Percentiles rank a stretch among this genome's conserved stretches.
These are phyloP conservation scores for Trichonephila inaurata DNA, from an alignment of 1,140 invertebrate genomes.

Conservation along the genomic window DNA sequence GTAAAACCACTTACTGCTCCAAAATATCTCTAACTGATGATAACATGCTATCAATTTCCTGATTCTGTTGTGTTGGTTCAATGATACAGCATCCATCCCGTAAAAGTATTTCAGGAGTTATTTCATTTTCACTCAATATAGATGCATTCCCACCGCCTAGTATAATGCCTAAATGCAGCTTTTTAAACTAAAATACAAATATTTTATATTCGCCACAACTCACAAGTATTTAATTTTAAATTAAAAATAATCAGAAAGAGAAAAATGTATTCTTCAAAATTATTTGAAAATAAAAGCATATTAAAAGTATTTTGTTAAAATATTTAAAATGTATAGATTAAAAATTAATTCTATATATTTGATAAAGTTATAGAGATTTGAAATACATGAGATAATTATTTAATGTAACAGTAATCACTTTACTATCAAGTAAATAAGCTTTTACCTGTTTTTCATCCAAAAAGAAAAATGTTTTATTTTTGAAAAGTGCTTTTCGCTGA, in stretches of 20 bases:
- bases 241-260: background rate
- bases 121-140: background rate
- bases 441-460: slow-evolving; percentile 83
- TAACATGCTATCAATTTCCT: background rate
- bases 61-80: slow-evolving; percentile 18
- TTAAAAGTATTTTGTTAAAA: background rate
- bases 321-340: background rate
- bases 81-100: slow-evolving; percentile 51
- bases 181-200: slow-evolving; percentile 66
- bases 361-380: background rate
- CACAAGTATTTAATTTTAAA: background rate
- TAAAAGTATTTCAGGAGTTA: slow-evolving; percentile 14
- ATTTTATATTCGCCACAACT: background rate
- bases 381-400: no score
- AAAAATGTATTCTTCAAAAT: background rate
- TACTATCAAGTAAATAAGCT: no score
- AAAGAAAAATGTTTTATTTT: slow-evolving; percentile 85
- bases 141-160: slow-evolving; percentile 54
- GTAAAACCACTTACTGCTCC: slow-evolving; percentile 31
- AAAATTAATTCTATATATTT: background rate
- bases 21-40: background rate
- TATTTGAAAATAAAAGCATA: background rate
- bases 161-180: slow-evolving; percentile 56
- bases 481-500: slow-evolving; percentile 83
- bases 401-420: no score